A percentile compares a stretch with the other conserved stretches of the same genome.
Conservation (phyloP, 2,888 invertebrate genomes). For the Acanthoscelides obtectus region DNA sequence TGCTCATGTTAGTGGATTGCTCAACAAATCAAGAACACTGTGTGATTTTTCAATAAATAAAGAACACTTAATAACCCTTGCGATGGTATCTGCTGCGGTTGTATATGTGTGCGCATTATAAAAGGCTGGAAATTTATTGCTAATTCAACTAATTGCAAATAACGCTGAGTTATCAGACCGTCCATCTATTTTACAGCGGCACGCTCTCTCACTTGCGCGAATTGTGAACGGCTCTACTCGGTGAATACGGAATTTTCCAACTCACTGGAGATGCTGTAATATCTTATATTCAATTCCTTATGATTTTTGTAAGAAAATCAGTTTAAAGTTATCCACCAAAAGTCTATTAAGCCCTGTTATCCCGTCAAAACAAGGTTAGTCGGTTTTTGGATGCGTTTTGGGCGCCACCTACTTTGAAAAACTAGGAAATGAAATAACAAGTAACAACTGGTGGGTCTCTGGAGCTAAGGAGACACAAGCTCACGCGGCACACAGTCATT, state of each 20-base stretch:
- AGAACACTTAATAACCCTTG: constrained; percentile 14
- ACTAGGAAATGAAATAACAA: too few relatives aligned
- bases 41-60: constrained; percentile 16
- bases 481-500: too few relatives aligned
- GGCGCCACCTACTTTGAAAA: too few relatives aligned
- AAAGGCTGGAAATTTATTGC: constrained; percentile 29
- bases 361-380: too few relatives aligned
- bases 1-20: background rate
- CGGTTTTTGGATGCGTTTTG: too few relatives aligned
- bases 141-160: constrained; percentile 38
- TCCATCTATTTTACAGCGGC: constrained; percentile 21
- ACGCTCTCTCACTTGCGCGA: constrained; percentile 11
- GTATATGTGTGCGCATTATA: background rate
- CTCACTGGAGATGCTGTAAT: too few relatives aligned
- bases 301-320: too few relatives aligned
- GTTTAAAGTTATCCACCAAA: too few relatives aligned
- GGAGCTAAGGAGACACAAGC: too few relatives aligned
- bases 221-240: background rate
- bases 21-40: background rate
- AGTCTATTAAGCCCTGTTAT: too few relatives aligned
- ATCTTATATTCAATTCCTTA: too few relatives aligned
- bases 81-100: constrained; percentile 10
- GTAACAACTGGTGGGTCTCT: too few relatives aligned
- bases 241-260: background rate
- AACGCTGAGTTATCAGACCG: constrained; percentile 36